Percentiles rank a stretch among this genome's conserved stretches.
Conservation (phyloP, 2,888 invertebrate genomes). For the Acholoe squamosa region DNA sequence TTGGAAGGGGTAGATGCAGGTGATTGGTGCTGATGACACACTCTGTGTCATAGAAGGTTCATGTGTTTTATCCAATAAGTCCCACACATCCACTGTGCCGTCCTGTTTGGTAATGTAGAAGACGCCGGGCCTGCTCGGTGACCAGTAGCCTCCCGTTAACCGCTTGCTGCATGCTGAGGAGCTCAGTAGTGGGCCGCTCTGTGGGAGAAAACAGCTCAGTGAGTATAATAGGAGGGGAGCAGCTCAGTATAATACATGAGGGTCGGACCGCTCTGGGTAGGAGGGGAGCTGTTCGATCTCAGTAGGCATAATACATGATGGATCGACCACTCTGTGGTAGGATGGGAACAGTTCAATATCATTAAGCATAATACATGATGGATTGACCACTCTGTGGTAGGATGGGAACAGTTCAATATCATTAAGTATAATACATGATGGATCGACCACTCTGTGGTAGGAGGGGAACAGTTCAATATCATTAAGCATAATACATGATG, state of each 20-base stretch:
- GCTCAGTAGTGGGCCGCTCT: conserved; percentile 81
- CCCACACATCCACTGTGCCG: conserved; percentile 92
- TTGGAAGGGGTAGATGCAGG: conserved; percentile 78
- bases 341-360: no score
- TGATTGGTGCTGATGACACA: conserved; percentile 85
- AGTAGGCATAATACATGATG: no score
- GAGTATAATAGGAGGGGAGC: neutral
- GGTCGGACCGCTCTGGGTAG: no score
- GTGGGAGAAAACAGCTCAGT: conserved; percentile 58
- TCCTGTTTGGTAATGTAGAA: conserved; percentile 89
- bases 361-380: no score
- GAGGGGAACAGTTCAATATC: no score
- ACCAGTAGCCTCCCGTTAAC: conserved; percentile 87
- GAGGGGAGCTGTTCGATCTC: no score
- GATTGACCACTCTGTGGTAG: no score
- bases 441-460: no score
- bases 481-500: no score
- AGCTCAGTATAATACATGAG: neutral
- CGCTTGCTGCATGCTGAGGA: conserved; percentile 76
- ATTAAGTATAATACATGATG: no score
- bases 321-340: no score
- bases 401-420: no score
- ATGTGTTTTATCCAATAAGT: conserved; percentile 89
- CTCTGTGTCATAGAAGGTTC: conserved; percentile 88
- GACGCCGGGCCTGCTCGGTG: conserved; percentile 89